Base-by-base conservation (phyloP, 1,140 invertebrate species). In the Pseudomyrmex concolor region DNA sequence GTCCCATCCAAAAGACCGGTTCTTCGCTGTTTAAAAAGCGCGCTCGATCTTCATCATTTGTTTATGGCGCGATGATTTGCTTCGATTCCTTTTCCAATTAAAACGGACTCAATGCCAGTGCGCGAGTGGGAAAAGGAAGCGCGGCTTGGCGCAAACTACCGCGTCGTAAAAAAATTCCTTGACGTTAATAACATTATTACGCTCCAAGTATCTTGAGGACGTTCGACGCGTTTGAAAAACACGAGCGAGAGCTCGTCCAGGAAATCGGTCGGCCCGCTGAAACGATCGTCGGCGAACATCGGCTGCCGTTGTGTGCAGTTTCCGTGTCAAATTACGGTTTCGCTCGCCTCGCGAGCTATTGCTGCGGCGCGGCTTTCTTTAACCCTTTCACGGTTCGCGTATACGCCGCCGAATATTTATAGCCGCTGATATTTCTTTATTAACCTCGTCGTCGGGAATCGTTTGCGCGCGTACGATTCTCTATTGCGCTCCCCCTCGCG, bases 131-230 rank as follows among this genome's bases (percentile, higher is more conserved):
- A 50, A 63, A 34, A 19, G 63, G 54, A 48, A n/a, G 34, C 34
- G 17, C 34, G 15, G 25, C 19, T 82, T 57, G 68, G 83, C 34
- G 71, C 78, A 68, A 86, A 89, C 89, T 88, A 89, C 86, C 84
- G 84, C 25, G 64, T 84, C 87, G 87, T 89, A 34, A 34, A 34
- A 89, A 89, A 89, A 86, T 84, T 54, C 60, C 25, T 25, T 45
- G 60, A 83, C 71, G 77, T 87, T 88, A 87, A 88, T 88, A 87
- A 85, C 86, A 87, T 88, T 88, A 84, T 67, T 85, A 43, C 15
- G 51, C 17, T 34, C 72, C 48, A 84, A 80, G 84, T n/a, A 25
- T 80, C 72, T 83, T 51, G 63, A 34, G 22, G 70, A 68, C 48
- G 45, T 80, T 67, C 71, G 70, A 60, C 66, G 34, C 45, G 50